These are phyloP conservation scores for Carassius auratus DNA, from an alignment of 2,113 vertebrate species.

Conservation along the genomic window DNA sequence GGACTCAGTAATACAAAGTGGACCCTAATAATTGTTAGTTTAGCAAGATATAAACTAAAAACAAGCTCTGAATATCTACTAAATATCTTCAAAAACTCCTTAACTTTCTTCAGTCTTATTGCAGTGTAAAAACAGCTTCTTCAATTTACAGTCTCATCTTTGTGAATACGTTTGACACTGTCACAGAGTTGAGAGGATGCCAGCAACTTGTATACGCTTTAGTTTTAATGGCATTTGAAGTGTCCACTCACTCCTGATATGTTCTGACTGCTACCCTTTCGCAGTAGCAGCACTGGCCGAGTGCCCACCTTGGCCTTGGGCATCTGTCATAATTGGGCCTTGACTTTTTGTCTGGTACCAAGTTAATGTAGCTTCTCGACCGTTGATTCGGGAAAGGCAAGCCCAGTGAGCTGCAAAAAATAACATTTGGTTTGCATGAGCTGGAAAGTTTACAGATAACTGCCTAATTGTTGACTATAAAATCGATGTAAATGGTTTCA, in stretches of 20 bases:
- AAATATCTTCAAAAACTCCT: not conserved
- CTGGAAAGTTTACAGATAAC: not conserved
- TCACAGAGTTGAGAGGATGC: conserved; percentile 48
- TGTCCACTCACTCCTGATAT: conserved; percentile 68
- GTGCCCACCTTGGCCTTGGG: conserved; percentile 62
- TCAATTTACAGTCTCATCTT: conserved; percentile 35
- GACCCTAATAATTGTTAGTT: not conserved
- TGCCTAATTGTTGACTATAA: not conserved
- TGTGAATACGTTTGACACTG: conserved; percentile 43
- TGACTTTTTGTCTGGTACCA: conserved; percentile 54
- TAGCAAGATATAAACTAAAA: not conserved
- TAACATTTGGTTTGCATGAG: conserved; percentile 5
- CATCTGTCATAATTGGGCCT: conserved; percentile 64
- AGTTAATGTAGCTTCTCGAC: conserved; percentile 59
- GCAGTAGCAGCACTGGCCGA: conserved; percentile 65
- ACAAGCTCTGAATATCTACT: conserved; percentile 3
- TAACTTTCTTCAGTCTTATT: not conserved
- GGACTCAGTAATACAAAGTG: not conserved
- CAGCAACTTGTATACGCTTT: conserved; percentile 49
- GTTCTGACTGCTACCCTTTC: conserved; percentile 75
- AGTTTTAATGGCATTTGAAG: conserved; percentile 60
- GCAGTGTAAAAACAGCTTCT: conserved; percentile 6
- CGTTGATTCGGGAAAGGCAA: conserved; percentile 60
- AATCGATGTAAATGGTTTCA: not conserved
- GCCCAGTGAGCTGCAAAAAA: conserved; percentile 2